Conservation (phyloP, 2,113 vertebrate species). For the Anolis carolinensis region DNA sequence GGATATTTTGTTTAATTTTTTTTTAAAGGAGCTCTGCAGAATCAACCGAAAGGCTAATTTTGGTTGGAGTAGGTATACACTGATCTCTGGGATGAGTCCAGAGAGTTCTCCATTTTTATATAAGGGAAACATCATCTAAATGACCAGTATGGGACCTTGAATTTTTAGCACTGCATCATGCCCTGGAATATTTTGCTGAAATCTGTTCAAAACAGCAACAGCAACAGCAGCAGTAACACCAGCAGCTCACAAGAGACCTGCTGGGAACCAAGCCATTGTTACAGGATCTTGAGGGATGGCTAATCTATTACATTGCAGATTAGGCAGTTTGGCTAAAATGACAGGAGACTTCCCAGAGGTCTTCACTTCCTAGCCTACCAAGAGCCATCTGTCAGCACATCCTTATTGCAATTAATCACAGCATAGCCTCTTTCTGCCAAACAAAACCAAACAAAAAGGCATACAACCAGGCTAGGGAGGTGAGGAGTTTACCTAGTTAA, state of each 20-base stretch:
- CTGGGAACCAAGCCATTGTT: slow-evolving; percentile 20
- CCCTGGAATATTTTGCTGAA: slow-evolving; percentile 16
- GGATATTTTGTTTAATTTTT: not conserved
- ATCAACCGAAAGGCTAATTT: not conserved
- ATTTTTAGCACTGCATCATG: not conserved
- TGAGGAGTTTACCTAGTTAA: slow-evolving; percentile 13
- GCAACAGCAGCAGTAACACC: not conserved
- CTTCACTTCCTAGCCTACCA: slow-evolving; percentile 53
- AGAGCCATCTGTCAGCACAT: slow-evolving; percentile 60
- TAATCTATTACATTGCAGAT: slow-evolving; percentile 55
- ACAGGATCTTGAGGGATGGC: slow-evolving; percentile 39
- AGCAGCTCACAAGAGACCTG: not conserved
- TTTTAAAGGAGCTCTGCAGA: not conserved
- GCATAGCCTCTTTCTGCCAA: slow-evolving; percentile 35
- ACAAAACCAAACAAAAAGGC: slow-evolving; percentile 26
- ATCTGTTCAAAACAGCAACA: slow-evolving; percentile 8
- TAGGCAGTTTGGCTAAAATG: slow-evolving; percentile 52
- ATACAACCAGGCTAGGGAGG: slow-evolving; percentile 29
- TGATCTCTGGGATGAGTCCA: not conserved
- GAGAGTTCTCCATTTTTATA: not conserved
- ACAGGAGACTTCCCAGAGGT: slow-evolving; percentile 55
- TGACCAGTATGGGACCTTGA: not conserved
- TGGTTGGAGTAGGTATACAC: not conserved
- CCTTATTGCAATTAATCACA: slow-evolving; percentile 51
- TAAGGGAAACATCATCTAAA: not conserved